A percentile compares a stretch with the other conserved stretches of the same genome.
Conservation (phyloP, 2,797 vertebrate species). For the Macroramphosus scolopax region DNA sequence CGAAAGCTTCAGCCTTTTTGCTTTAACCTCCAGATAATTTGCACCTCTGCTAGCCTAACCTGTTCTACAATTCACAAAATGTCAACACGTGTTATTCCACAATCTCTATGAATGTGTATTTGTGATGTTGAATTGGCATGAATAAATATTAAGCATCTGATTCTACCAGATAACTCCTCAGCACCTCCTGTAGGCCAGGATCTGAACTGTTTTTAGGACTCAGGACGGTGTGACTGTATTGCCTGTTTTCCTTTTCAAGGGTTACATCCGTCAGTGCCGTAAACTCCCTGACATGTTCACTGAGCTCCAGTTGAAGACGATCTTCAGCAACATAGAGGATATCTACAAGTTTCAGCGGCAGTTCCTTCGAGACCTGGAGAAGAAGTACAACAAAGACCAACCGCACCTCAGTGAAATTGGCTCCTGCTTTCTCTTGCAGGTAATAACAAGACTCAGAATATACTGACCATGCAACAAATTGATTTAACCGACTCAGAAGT, state of each 20-base stretch:
- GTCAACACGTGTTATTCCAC: too few relatives aligned
- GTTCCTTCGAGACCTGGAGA: conserved; percentile 90
- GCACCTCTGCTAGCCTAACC: too few relatives aligned
- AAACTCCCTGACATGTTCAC: conserved; percentile 94
- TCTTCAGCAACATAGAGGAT: conserved; percentile 96
- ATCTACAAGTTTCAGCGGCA: conserved; percentile 94
- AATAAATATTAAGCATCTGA: too few relatives aligned
- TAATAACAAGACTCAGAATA: conserved; percentile 77
- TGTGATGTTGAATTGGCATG: too few relatives aligned
- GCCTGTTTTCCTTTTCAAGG: conserved; percentile 73
- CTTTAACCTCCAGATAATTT: too few relatives aligned
- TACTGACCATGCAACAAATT: not conserved
- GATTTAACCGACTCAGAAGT: not conserved
- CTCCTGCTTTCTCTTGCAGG: conserved; percentile 92
- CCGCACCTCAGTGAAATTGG: conserved; percentile 96
- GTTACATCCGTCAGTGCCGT: conserved; percentile 94
- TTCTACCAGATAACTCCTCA: conserved; percentile 8
- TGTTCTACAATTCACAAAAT: not conserved
- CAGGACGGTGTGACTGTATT: too few relatives aligned
- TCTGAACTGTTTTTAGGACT: conserved; percentile 17
- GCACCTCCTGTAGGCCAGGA: conserved; percentile 55
- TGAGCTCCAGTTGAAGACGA: conserved; percentile 90
- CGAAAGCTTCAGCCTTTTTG: too few relatives aligned
- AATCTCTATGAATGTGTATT: too few relatives aligned
- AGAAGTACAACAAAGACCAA: conserved; percentile 89